phyloP scores from a whole-genome alignment of 2,888 invertebrate genomes.

The Thumatha senex region DNA sequence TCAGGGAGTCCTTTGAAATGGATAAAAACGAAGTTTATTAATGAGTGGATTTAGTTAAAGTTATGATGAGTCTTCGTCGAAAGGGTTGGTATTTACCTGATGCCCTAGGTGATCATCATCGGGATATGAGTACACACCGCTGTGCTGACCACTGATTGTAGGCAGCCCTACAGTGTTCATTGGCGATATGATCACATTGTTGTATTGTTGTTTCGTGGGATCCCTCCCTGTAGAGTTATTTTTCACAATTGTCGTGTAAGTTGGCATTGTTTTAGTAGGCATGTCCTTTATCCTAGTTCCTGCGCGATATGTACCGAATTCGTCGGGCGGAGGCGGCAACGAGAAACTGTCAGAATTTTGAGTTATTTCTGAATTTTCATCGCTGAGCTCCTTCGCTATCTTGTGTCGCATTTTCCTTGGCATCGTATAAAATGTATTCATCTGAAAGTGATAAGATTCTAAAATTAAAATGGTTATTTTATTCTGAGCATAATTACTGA shows the following conservation, averaged over 20 bases:
- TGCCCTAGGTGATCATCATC: slow-evolving; percentile 60
- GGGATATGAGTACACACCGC: slow-evolving; percentile 64
- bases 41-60: slow-evolving; percentile 12
- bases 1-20: slow-evolving; percentile 53
- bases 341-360: slow-evolving; percentile 76
- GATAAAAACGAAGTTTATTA: slow-evolving; percentile 42
- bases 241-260: slow-evolving; percentile 63
- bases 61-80: slow-evolving; percentile 65
- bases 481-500: too few species aligned
- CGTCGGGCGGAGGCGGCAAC: slow-evolving; percentile 75
- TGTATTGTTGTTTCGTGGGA: slow-evolving; percentile 53
- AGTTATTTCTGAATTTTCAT: slow-evolving; percentile 71
- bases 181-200: slow-evolving; percentile 57
- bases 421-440: slow-evolving; percentile 78
- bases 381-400: slow-evolving; percentile 64
- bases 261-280: slow-evolving; percentile 61
- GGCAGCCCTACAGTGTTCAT: slow-evolving; percentile 75
- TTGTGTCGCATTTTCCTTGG: slow-evolving; percentile 72
- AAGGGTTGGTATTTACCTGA: slow-evolving; percentile 73
- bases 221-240: slow-evolving; percentile 58
- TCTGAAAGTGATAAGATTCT: slow-evolving; percentile 49
- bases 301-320: slow-evolving; percentile 70
- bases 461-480: slow-evolving; percentile 2
- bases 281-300: slow-evolving; percentile 68
- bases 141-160: slow-evolving; percentile 55